Base-by-base conservation (phyloP, 2,113 vertebrate genomes). In the Mungos mungo region DNA sequence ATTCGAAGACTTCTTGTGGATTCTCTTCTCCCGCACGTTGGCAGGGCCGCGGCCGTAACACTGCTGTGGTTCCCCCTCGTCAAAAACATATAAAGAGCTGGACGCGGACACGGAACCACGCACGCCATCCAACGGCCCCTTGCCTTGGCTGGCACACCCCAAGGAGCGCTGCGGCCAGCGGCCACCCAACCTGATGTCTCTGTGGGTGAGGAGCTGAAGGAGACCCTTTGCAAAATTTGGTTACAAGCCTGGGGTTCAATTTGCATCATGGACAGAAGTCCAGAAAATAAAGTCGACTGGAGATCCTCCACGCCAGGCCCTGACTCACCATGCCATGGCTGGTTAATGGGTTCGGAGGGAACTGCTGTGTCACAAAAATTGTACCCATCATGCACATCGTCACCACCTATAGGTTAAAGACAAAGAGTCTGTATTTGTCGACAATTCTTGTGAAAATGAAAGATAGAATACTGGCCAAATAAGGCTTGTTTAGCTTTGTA, bases 291-390 rank as follows among this genome's bases (percentile, higher is more conserved):
- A 96, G 86, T 13, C 83, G 85, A 93, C 96, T 96, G 97, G 96
- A 97, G 72, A 76, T 95, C 93, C 60, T 80, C 81, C 96, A 76
- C 88, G 97, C 95, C 65, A 71, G 54, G 98, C 93, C 1, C 2
- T 69, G 97, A 96, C 97, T 97, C 98, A 87, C 3, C 0, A 92
- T 97, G 95, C 92, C 96, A 93, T 9, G 16, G 15, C 15, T 86
- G 91, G 79, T 94, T 98, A 98, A 96, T 96, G 91, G 98, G 97
- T 98, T 97, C 97, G 95, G 97, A 97, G 97, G 97, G 94, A 98
- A 98, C 97, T 97, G 72, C 95, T 71, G 89, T 66, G 33, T 90
- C 90, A 76, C 69, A 97, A 94, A 96, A 33, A 95, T 95, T 95
- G 84, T 57, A 96, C 74, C 76, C 96, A 38, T 92, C 90, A 72